These are phyloP conservation scores for Ariolimax columbianus DNA, from an alignment of 2,888 invertebrate genomes.

Conservation along the genomic window DNA sequence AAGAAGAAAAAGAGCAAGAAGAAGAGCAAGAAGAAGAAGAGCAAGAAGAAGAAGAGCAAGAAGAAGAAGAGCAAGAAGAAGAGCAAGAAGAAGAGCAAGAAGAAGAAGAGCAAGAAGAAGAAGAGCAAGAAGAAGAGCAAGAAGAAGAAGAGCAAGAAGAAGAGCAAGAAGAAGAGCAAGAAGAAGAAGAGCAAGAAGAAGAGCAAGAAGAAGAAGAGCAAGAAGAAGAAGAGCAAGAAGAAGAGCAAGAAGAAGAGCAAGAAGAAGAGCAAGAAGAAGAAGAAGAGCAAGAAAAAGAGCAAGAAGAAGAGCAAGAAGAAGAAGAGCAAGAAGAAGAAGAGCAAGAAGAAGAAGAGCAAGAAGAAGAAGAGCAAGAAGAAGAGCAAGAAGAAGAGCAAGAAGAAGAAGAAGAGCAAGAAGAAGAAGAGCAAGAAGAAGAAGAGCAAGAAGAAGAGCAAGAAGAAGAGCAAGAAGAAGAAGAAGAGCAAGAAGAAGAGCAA, in stretches of 20 bases:
- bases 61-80: not conserved
- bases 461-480: too few species aligned
- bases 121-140: not conserved
- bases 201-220: not conserved
- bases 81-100: not conserved
- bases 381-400: too few species aligned
- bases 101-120: not conserved
- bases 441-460: too few species aligned
- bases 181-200: not conserved
- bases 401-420: too few species aligned
- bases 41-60: not conserved
- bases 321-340: conserved; percentile 9
- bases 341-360: not conserved
- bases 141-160: not conserved
- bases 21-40: not conserved
- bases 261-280: not conserved
- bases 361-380: not conserved
- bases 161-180: not conserved
- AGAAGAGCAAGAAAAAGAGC: conserved; percentile 2
- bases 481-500: too few species aligned
- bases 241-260: not conserved
- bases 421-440: too few species aligned
- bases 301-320: conserved; percentile 23
- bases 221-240: not conserved
- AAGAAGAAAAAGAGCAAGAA: not conserved